Evolutionary conservation across 1,140 invertebrate genomes (phyloP).

Genomic region (Drosophila murphyi): DNA sequence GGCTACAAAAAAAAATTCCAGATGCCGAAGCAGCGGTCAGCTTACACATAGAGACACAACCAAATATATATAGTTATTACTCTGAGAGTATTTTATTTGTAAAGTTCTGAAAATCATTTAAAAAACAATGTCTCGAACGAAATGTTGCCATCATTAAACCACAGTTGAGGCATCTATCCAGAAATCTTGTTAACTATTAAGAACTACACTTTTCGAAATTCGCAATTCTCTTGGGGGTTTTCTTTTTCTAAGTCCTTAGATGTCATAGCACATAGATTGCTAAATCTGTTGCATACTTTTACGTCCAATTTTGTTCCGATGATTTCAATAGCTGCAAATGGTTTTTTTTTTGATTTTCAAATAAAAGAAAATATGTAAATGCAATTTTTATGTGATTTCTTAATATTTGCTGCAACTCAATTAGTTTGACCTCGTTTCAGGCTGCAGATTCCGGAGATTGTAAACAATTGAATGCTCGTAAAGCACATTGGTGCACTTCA

Average conservation of each 20-base stretch:
- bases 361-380: too few relatives aligned
- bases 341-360: too few relatives aligned
- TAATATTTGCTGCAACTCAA: too few relatives aligned
- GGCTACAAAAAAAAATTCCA: constrained; percentile 7
- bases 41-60: background rate
- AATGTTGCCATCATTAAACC: background rate
- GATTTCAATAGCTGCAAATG: too few relatives aligned
- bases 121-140: background rate
- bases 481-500: too few relatives aligned
- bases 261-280: background rate
- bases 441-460: too few relatives aligned
- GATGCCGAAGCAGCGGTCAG: background rate
- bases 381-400: too few relatives aligned
- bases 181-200: too few relatives aligned
- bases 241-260: background rate
- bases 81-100: constrained; percentile 42
- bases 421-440: too few relatives aligned
- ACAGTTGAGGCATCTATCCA: background rate
- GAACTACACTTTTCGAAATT: too few relatives aligned
- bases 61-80: background rate
- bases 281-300: constrained; percentile 1
- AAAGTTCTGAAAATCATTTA: constrained; percentile 12
- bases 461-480: too few relatives aligned
- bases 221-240: too few relatives aligned
- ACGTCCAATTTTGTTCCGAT: background rate